Percentiles rank a stretch among this genome's conserved stretches.
Evolutionary conservation across 2,113 vertebrate genomes (phyloP).

Genomic region (Corythaeola cristata): DNA sequence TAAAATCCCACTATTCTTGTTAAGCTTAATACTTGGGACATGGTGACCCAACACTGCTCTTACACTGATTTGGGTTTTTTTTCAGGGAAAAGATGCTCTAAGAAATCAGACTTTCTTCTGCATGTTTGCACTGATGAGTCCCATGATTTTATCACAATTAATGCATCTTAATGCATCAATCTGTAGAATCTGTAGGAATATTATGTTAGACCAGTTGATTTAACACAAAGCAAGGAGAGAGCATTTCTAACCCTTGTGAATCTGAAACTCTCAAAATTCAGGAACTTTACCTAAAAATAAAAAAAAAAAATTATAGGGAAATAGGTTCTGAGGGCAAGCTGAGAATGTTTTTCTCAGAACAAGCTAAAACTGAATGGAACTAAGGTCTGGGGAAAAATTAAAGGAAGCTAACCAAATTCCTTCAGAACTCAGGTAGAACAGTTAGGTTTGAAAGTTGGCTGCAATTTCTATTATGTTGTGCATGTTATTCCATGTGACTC

Average conservation of each 20-base stretch:
- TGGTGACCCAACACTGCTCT: neutral
- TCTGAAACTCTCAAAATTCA: neutral
- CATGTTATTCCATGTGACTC: neutral
- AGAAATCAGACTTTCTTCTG: neutral
- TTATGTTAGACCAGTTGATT: neutral
- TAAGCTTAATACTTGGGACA: neutral
- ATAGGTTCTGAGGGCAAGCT: neutral
- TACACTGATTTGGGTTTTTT: rapidly evolving
- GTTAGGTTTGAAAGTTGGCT: neutral
- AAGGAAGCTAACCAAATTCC: neutral
- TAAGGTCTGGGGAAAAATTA: neutral
- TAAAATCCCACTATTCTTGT: neutral
- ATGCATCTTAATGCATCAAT: neutral
- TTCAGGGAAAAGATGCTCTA: neutral
- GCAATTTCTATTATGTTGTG: neutral
- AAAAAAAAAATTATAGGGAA: neutral
- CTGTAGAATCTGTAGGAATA: neutral
- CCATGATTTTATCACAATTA: neutral
- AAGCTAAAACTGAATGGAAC: neutral
- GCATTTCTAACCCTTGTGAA: neutral
- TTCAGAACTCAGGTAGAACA: neutral
- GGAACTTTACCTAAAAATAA: neutral
- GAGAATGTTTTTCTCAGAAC: neutral
- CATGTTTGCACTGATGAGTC: neutral
- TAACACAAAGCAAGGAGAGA: neutral